Percentiles rank a stretch among this genome's conserved stretches.
These are phyloP conservation scores for Drosophila pachea DNA, from an alignment of 1,140 invertebrate genomes.

Conservation along the genomic window DNA sequence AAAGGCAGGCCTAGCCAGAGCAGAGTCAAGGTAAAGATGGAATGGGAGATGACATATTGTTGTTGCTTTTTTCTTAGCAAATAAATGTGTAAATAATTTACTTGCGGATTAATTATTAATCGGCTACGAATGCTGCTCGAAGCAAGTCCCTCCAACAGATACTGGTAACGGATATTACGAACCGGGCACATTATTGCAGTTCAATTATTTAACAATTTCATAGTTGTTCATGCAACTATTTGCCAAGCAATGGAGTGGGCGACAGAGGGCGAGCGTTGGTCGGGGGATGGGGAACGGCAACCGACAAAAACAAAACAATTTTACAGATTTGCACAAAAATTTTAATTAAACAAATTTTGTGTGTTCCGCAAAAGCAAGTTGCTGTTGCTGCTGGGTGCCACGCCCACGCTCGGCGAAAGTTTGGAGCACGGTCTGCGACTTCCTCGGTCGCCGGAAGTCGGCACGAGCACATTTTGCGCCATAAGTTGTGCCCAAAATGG, in stretches of 20 bases:
- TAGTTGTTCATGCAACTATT: constrained; percentile 37
- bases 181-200: constrained; percentile 20
- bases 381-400: constrained; percentile 20
- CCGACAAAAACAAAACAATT: constrained; percentile 70
- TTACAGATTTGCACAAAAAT: constrained; percentile 75
- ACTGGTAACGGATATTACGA: background rate
- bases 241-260: background rate
- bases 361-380: constrained; percentile 60
- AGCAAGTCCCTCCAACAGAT: background rate
- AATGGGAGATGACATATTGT: constrained; percentile 6
- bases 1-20: constrained; percentile 14
- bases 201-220: constrained; percentile 41
- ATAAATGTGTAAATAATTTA: constrained; percentile 7
- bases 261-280: constrained; percentile 11
- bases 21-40: background rate
- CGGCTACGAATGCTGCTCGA: background rate
- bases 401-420: constrained; percentile 26
- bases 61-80: background rate
- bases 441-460: constrained; percentile 68
- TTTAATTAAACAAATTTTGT: constrained; percentile 77
- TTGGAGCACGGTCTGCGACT: constrained; percentile 69
- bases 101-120: constrained; percentile 8
- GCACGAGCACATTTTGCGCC: constrained; percentile 71
- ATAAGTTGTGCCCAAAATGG: constrained; percentile 74
- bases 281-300: constrained; percentile 15